A percentile compares a stretch with the other conserved stretches of the same genome.
These are phyloP conservation scores for Lophius americanus DNA, from an alignment of 2,797 vertebrate genomes.

Conservation along the genomic window DNA sequence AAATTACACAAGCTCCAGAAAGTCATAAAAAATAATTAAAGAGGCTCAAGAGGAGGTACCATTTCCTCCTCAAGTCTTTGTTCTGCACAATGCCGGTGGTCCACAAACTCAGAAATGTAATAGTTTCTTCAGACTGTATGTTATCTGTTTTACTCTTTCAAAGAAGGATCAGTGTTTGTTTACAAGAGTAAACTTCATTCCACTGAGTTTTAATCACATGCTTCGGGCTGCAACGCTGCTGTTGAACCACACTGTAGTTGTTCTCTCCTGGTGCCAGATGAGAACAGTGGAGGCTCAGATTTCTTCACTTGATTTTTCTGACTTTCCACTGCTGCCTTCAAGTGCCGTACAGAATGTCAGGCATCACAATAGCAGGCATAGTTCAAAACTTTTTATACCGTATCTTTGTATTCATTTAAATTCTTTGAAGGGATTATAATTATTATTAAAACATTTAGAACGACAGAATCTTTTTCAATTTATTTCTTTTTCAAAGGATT, in stretches of 20 bases:
- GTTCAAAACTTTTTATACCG: background rate
- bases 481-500: no score
- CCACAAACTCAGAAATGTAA: constrained; percentile 25
- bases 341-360: background rate
- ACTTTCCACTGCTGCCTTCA: constrained; percentile 70
- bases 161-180: constrained; percentile 3
- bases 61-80: constrained; percentile 53
- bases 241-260: constrained; percentile 53
- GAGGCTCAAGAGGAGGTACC: constrained; percentile 50
- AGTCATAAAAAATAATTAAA: constrained; percentile 40
- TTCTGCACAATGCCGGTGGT: constrained; percentile 52
- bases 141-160: constrained; percentile 1
- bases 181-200: constrained; percentile 34
- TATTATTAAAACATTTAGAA: no score
- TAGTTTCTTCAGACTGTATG: constrained; percentile 10
- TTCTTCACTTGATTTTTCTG: constrained; percentile 67
- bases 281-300: constrained; percentile 70
- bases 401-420: no score
- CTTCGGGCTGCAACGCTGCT: constrained; percentile 51
- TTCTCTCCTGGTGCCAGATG: constrained; percentile 43
- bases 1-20: constrained; percentile 48
- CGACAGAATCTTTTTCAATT: no score
- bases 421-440: no score
- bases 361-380: background rate
- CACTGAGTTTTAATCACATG: constrained; percentile 62